Conservation (phyloP, 2,888 invertebrate species). For the Bombyx huttoni region DNA sequence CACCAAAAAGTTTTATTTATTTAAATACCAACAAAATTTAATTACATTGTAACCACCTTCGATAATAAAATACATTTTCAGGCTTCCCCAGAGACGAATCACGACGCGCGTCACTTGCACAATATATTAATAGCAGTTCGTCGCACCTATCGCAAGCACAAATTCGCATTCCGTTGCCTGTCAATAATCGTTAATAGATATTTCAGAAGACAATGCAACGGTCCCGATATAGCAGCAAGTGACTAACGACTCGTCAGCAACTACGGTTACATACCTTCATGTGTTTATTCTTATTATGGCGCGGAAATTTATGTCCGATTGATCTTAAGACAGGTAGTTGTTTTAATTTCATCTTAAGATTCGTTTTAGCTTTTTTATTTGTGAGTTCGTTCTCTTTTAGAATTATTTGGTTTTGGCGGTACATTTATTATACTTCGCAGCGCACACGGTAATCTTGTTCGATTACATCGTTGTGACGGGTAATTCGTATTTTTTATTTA, state of each 20-base stretch:
- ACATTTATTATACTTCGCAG: too few species aligned
- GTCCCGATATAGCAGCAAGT: constrained; percentile 62
- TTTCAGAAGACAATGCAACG: constrained; percentile 71
- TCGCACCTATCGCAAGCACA: constrained; percentile 62
- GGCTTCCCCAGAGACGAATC: neutral
- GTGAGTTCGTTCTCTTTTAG: too few species aligned
- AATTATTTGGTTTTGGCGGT: too few species aligned
- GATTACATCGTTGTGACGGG: neutral
- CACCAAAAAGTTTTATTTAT: too few species aligned
- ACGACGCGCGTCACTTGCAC: neutral
- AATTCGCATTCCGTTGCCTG: constrained; percentile 70
- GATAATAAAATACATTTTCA: neutral
- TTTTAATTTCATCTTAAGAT: neutral
- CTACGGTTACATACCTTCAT: constrained; percentile 35
- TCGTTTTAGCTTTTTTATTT: neutral
- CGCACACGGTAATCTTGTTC: too few species aligned
- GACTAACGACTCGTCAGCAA: constrained; percentile 58
- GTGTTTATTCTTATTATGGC: constrained; percentile 68
- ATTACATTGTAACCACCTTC: neutral
- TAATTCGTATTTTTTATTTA: neutral
- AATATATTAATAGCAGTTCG: constrained; percentile 67
- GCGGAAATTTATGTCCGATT: constrained; percentile 60
- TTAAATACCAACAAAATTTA: too few species aligned
- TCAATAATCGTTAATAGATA: constrained; percentile 73
- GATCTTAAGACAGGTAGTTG: constrained; percentile 12